Conservation (phyloP, 2,113 vertebrate species). For the Perca schrenkii region DNA sequence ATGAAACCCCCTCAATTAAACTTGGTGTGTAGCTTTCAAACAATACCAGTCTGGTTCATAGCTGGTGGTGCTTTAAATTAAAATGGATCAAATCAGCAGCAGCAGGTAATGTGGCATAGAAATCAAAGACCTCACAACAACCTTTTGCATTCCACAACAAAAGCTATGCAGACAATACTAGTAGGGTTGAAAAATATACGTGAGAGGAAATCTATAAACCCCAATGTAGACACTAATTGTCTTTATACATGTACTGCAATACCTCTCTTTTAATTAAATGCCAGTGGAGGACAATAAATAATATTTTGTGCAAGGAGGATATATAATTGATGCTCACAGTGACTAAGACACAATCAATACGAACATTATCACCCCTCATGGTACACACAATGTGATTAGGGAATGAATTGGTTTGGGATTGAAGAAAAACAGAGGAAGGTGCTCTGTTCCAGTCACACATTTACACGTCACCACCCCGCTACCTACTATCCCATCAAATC, state of each 20-base stretch:
- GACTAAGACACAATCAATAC: neutral
- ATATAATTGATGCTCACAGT: constrained; percentile 4
- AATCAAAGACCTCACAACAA: neutral
- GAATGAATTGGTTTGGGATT: neutral
- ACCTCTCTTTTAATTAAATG: neutral
- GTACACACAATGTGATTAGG: neutral
- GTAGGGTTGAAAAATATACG: neutral
- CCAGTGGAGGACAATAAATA: neutral
- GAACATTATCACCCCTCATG: neutral
- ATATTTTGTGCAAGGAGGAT: neutral
- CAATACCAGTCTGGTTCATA: neutral
- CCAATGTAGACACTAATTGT: neutral
- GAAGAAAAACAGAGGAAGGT: neutral
- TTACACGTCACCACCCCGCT: neutral
- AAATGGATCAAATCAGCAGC: neutral
- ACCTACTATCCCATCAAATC: neutral
- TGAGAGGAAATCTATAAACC: neutral
- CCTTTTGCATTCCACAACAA: neutral
- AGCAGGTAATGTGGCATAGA: neutral
- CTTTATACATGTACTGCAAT: neutral
- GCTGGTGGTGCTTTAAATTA: neutral
- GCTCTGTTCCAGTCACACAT: neutral
- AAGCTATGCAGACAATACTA: neutral
- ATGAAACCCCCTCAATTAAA: neutral
- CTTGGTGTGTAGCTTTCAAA: neutral